These are phyloP conservation scores for Chloroceryle aenea DNA, from an alignment of 2,113 vertebrate genomes.

Conservation along the genomic window DNA sequence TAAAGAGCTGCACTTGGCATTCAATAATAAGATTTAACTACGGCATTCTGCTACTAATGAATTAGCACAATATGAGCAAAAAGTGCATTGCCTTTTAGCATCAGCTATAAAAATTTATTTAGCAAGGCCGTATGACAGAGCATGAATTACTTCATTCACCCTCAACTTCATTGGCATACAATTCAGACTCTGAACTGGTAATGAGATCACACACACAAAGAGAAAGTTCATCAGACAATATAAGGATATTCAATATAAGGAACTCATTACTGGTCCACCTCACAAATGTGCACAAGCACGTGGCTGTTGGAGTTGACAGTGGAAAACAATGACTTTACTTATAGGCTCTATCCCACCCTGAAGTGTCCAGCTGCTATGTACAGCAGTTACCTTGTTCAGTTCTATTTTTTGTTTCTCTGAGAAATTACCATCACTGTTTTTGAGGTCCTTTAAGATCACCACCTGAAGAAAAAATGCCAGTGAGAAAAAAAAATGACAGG, in stretches of 20 bases:
- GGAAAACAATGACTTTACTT: not conserved
- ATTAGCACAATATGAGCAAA: not conserved
- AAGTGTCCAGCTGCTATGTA: not conserved
- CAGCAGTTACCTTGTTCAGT: slow-evolving; percentile 85
- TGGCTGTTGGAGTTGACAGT: not conserved
- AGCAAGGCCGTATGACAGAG: not conserved
- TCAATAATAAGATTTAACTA: slow-evolving; percentile 16
- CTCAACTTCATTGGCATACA: not conserved
- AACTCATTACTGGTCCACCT: not conserved
- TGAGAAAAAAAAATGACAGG: not conserved
- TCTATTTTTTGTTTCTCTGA: slow-evolving; percentile 90
- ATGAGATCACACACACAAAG: not conserved
- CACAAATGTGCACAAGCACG: not conserved
- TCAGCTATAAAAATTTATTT: slow-evolving; percentile 20
- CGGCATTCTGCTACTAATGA: not conserved
- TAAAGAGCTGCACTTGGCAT: not conserved
- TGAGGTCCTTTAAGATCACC: slow-evolving; percentile 92
- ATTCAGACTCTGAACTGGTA: not conserved
- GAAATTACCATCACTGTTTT: slow-evolving; percentile 88
- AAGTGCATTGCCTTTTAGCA: not conserved
- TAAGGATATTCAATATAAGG: not conserved
- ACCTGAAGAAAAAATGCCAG: slow-evolving; percentile 76
- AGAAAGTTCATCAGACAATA: not conserved
- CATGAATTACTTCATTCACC: not conserved
- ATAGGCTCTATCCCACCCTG: not conserved